Percentiles rank a stretch among this genome's conserved stretches.
phyloP scores from a whole-genome alignment of 1,140 invertebrate species.

The Drosophila grimshawi region DNA sequence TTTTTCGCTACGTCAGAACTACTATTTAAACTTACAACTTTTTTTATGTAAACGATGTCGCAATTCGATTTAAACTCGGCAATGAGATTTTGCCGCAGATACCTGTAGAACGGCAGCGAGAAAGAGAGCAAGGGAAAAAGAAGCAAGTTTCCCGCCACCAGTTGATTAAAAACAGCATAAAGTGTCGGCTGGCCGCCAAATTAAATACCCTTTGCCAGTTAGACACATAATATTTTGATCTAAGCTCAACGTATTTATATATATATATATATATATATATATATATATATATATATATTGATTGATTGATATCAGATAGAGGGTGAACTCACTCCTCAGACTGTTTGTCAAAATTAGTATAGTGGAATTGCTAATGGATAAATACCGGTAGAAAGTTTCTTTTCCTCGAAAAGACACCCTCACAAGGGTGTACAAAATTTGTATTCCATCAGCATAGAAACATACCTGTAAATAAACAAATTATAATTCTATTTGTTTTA shows the following conservation, averaged over 20 bases:
- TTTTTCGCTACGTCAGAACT: slow-evolving; percentile 21
- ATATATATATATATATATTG: no score
- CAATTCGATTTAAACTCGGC: slow-evolving; percentile 18
- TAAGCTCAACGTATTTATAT: neutral
- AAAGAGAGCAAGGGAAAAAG: slow-evolving; percentile 4
- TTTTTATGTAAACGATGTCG: slow-evolving; percentile 29
- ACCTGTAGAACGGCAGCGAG: neutral
- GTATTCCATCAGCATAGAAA: neutral
- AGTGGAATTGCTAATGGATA: no score
- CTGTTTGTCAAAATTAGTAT: no score
- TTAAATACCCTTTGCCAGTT: neutral
- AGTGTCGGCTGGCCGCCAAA: neutral
- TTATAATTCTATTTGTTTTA: slow-evolving; percentile 30
- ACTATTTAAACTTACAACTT: slow-evolving; percentile 35
- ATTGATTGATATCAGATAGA: no score
- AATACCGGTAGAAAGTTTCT: no score
- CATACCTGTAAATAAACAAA: neutral
- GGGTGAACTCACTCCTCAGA: no score
- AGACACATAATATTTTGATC: neutral
- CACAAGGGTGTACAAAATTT: neutral
- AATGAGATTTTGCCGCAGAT: slow-evolving; percentile 11
- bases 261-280: neutral
- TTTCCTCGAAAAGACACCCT: neutral
- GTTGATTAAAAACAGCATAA: slow-evolving; percentile 7
- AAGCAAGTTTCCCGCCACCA: slow-evolving; percentile 40